Evolutionary conservation across 2,888 invertebrate species (phyloP), one percentile per base, ranked within the genome.

Genomic region (Antitype chi): DNA sequence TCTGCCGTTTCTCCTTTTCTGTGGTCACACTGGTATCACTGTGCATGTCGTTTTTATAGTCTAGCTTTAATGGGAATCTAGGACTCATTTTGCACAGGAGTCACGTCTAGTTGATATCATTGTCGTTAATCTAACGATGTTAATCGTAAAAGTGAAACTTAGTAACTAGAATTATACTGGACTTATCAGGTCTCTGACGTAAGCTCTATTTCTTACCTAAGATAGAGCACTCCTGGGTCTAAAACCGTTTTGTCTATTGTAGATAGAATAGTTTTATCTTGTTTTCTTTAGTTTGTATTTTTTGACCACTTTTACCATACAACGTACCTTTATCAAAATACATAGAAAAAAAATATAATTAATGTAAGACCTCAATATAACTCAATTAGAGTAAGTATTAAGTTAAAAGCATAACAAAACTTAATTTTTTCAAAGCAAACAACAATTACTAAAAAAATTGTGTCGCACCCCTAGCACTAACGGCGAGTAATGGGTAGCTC

Each of bases 21-120:
- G 11, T 68, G 32, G 20, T 28, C 1, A 28, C 7, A 32, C 47
- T 13, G 6, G 53, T 69, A 59, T 74, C 47, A 43, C 38, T 13
- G n/a, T n/a, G 63, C 28, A 71, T 76, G 57, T 62, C 13, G 25
- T 70, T 77, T 82, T 84, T 84, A 84, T 81, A 52, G 63, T 75
- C 63, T 70, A 74, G 74, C 64, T 81, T 60, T 53, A 63, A 32
- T 25, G 17, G 15, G 17, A 62, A 84, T 81, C 81, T 81, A 81
- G 84, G 70, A 43, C 74, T 49, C 3, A 84, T 70, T 73, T 47
- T 28, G 81, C 70, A 81, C 77, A 70, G 63, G 59, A 78, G 84
- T 84, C 81, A 84, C 84, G 84, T 84, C 47, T 74, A 32, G 74
- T 7, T 38, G 60, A 69, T 83, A 71, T 67, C 66, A 6, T 5